Conservation (phyloP, 1,140 invertebrate genomes). For the Mesaphorura yosii region DNA sequence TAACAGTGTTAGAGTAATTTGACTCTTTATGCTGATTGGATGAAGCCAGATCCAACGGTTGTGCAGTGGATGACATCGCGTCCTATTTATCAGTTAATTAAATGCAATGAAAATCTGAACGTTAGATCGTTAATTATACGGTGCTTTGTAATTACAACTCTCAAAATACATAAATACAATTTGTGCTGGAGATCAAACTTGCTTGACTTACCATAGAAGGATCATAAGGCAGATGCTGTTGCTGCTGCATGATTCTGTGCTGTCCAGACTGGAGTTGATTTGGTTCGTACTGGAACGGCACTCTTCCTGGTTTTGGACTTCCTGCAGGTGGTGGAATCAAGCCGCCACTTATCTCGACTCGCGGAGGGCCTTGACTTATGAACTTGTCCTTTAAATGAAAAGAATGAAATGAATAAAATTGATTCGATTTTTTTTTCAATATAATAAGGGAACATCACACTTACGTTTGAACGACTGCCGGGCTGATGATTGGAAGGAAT, state of each 20-base stretch:
- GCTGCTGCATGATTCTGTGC: slow-evolving; percentile 15
- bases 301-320: slow-evolving; percentile 31
- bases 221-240: slow-evolving; percentile 24
- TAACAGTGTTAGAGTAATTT: slow-evolving; percentile 2
- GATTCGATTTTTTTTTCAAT: no score
- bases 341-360: slow-evolving; percentile 23
- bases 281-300: slow-evolving; percentile 24
- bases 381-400: not conserved
- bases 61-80: slow-evolving; percentile 4
- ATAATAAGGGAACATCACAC: not conserved
- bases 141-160: no score
- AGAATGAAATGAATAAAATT: not conserved
- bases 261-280: slow-evolving; percentile 16
- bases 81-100: slow-evolving; percentile 10
- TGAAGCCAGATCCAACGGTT: slow-evolving; percentile 26
- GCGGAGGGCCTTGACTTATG: slow-evolving; percentile 15
- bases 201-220: slow-evolving; percentile 20
- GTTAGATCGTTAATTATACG: no score
- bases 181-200: not conserved
- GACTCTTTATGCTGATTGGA: slow-evolving; percentile 13
- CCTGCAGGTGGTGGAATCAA: slow-evolving; percentile 17
- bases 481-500: not conserved
- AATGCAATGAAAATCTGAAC: no score
- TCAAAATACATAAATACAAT: no score
- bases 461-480: not conserved